Evolutionary conservation across 92 coral and sea anemone species (phyloP).

Genomic region (Muricea muricata): DNA sequence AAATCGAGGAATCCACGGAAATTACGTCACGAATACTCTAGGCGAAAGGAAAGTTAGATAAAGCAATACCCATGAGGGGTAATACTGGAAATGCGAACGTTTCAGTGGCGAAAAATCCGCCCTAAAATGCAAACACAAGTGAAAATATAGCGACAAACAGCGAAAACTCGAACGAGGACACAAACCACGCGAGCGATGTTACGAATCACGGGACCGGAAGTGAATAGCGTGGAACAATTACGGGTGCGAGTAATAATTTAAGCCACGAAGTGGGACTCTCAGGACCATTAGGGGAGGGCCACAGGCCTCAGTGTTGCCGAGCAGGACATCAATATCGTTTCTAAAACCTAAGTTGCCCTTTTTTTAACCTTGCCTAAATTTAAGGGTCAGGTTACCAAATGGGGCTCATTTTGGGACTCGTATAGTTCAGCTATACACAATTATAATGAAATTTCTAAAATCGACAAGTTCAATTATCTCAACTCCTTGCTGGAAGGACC

Average conservation of each 20-base stretch:
- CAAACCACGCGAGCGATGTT: background rate
- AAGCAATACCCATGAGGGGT: background rate
- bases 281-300: background rate
- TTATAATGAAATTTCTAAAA: background rate
- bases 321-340: background rate
- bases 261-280: too few relatives aligned
- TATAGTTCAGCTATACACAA: slow-evolving; percentile 4
- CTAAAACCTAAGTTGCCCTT: background rate
- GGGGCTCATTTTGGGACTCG: slow-evolving; percentile 8
- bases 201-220: background rate
- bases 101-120: background rate
- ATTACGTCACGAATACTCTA: background rate
- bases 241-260: background rate
- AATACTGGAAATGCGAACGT: background rate
- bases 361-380: background rate
- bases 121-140: background rate
- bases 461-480: slow-evolving; percentile 1
- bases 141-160: background rate
- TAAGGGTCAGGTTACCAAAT: slow-evolving; percentile 6
- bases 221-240: background rate
- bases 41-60: background rate
- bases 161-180: background rate
- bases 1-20: slow-evolving; percentile 12
- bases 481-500: slow-evolving; percentile 2
- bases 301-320: background rate